Conservation (phyloP, 2,797 vertebrate species). For the Hozukius guyotensis region DNA sequence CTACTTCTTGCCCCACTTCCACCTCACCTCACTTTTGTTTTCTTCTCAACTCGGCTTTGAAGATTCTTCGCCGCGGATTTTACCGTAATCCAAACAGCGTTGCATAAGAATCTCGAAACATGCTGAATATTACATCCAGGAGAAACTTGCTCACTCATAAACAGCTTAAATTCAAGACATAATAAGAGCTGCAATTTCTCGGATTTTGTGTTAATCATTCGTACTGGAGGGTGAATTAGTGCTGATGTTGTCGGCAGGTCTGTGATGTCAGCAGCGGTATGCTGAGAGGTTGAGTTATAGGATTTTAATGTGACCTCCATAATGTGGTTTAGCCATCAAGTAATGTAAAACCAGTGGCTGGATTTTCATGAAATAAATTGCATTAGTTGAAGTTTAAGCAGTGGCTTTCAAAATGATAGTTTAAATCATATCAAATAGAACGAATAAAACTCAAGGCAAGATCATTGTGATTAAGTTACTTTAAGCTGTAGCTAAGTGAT, state of each 20-base stretch:
- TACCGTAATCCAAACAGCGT: not conserved
- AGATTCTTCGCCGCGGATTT: not conserved
- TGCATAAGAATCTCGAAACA: not conserved
- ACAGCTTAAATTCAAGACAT: not conserved
- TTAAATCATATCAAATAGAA: not conserved
- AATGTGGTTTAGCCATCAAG: not conserved
- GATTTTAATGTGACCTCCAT: not conserved
- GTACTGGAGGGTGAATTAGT: not conserved
- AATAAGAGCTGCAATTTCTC: not conserved
- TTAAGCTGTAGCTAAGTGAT: not conserved
- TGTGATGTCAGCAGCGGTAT: not conserved
- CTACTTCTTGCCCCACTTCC: not conserved
- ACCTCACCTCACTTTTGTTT: not conserved
- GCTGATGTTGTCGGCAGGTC: not conserved
- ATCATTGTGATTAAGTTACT: not conserved
- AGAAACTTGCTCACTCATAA: not conserved
- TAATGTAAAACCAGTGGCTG: not conserved
- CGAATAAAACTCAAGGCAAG: not conserved
- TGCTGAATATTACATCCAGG: slow-evolving; percentile 1
- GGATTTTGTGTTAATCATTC: not conserved
- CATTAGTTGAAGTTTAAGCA: not conserved
- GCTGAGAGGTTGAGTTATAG: not conserved
- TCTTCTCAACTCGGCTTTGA: not conserved
- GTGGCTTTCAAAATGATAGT: not conserved
- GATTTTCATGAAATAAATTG: not conserved